These are phyloP conservation scores for Drosophila mulleri DNA, from an alignment of 2,888 invertebrate genomes.

Conservation along the genomic window DNA sequence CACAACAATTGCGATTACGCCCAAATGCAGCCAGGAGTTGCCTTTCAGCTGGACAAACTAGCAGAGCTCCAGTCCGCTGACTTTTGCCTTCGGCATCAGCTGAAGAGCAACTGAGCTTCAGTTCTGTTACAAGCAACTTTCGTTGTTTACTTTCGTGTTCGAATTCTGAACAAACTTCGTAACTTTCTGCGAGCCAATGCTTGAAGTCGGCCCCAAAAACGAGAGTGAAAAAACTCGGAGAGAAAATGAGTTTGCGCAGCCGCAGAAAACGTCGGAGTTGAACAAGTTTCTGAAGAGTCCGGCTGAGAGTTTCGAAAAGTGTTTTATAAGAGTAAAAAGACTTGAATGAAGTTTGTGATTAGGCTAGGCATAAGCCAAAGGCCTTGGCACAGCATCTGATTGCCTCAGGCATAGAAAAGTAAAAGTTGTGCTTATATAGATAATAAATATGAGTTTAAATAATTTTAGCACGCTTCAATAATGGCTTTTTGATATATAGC, in stretches of 20 bases:
- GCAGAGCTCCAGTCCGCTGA: background rate
- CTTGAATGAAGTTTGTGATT: background rate
- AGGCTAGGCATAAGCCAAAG: background rate
- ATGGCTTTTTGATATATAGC: too few species aligned
- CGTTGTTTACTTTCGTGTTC: slow-evolving; percentile 54
- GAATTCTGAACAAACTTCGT: slow-evolving; percentile 29
- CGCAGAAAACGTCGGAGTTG: slow-evolving; percentile 31
- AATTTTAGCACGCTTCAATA: background rate
- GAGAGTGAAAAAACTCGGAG: slow-evolving; percentile 8
- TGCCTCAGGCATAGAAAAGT: too few species aligned
- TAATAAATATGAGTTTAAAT: background rate
- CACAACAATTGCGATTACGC: slow-evolving; percentile 33
- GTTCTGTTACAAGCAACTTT: slow-evolving; percentile 32
- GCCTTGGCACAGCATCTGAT: too few species aligned
- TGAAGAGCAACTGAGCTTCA: slow-evolving; percentile 64
- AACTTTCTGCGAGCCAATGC: slow-evolving; percentile 23
- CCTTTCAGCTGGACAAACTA: background rate
- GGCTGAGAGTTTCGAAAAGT: slow-evolving; percentile 2
- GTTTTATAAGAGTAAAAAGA: slow-evolving; percentile 46
- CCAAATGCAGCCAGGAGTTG: background rate
- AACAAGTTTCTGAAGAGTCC: background rate
- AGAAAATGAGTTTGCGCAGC: slow-evolving; percentile 26
- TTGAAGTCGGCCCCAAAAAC: slow-evolving; percentile 18
- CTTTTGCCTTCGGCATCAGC: slow-evolving; percentile 64
- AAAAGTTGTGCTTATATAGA: background rate